phyloP scores from a whole-genome alignment of 2,113 vertebrate species.

The Ammospiza caudacuta region DNA sequence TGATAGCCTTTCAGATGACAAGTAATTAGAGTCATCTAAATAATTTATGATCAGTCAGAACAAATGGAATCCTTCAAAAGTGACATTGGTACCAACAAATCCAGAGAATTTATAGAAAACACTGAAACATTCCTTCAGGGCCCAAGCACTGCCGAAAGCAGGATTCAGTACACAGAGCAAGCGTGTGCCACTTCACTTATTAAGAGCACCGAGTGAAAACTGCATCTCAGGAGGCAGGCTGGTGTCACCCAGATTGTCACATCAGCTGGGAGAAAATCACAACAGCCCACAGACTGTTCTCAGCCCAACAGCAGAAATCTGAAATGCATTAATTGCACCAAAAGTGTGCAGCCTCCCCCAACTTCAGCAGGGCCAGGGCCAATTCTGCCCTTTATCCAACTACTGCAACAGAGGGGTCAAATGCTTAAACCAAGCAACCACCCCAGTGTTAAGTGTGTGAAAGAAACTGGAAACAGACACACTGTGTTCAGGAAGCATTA shows the following conservation, averaged over 20 bases:
- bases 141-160: neutral
- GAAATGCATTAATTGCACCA: neutral
- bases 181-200: neutral
- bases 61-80: constrained; percentile 4
- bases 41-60: neutral
- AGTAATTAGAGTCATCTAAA: neutral
- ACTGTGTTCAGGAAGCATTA: neutral
- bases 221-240: neutral
- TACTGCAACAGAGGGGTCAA: neutral
- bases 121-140: neutral
- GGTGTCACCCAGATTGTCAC: neutral
- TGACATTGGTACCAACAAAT: neutral
- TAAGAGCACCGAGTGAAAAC: neutral
- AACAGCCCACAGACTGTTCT: neutral
- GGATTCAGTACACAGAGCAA: neutral
- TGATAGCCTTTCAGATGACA: neutral
- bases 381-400: neutral
- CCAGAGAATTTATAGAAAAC: neutral
- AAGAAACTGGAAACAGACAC: neutral
- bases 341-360: fast-evolving
- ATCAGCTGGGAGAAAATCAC: neutral
- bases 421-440: neutral
- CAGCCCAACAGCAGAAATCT: neutral
- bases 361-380: neutral
- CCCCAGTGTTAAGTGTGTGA: neutral